Base-by-base conservation (phyloP, 2,888 invertebrate genomes). In the Eupeodes luniger region DNA sequence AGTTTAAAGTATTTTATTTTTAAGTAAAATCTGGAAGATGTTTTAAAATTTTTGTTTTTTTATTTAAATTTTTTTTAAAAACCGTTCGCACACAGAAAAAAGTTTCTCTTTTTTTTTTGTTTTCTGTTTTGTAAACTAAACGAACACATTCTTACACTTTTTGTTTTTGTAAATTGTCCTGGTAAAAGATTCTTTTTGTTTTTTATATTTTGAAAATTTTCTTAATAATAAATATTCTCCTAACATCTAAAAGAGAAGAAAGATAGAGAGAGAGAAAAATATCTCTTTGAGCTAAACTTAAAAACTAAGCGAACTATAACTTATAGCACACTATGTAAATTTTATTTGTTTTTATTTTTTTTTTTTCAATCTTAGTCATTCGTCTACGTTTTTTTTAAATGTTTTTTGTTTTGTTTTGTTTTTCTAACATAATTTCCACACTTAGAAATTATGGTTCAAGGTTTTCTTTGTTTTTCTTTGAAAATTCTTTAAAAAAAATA, bases 401-500 rank as follows among this genome's bases (percentile, higher is more conserved):
- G 27, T 90, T 19, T 19, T 19, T 86, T 89, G 89, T 90, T 77
- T 83, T 87, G 34, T 36, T 62, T 19, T 19, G 4, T 62, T 87
- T 89, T 89, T 90, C 78, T 83, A 88, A 27, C 27, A 27, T 27
- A 27, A 27, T 27, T 27, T 27, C 27, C 27, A 27, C 90, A 85
- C 89, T 90, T 90, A 88, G 81, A 89, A 78, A 89, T 89, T 90
- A 79, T 85, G 83, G 85, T 90, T 89, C 89, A 27, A 80, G 86
- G 67, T 90, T 89, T 78, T 90, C 90, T 75, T 89, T 89, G 76
- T 88, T 90, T 85, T 90, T 90, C 90, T 36, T 61, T 76, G 47
- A 70, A 85, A 76, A 79, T 72, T 62, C n/a, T 80, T 77, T 78
- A 91, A 90, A 91, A 59, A 92, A 93, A 92, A 93, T 91, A 91